Evolutionary conservation across 2,797 vertebrate species (phyloP), one percentile per base, ranked within the genome.

Genomic region (Sebastes wilsoni): DNA sequence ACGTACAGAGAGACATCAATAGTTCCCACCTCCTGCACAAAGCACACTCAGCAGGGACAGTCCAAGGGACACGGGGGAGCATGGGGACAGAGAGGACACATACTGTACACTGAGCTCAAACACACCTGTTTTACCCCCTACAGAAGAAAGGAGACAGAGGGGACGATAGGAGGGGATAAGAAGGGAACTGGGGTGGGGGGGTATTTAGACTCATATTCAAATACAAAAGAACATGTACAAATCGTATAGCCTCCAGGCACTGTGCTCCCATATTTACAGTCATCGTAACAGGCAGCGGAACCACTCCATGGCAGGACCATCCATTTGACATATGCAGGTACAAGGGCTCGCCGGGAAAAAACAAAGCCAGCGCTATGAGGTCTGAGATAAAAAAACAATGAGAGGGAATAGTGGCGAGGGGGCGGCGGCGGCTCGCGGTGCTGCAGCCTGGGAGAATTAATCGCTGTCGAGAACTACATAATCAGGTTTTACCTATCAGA

Each of bases 151-250:
- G 87, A 83, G 76, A 82, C 22, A 22, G 68, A 65, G 61, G 23
- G 23, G 76, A 67, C 1, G 10, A 55, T 66, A 46, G 16, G 42
- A 10, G 25, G 60, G n/a, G 66, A 34, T 23, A 13, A 13, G n/a
- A 6, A 23, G 55, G 36, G 34, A 14, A 49, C 46, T 30, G 23
- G 12, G 18, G 6, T 16, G 23, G 4, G 22, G 60, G 16, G 16
- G 42, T 22, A 11, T 79, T 82, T 79, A 49, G 81, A 92, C 83
- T 91, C 78, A 93, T 90, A 93, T 88, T 93, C 91, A 94, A 92
- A 95, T 95, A 95, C 93, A 94, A 94, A 95, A 94, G 84, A 95
- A 93, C 90, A 94, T 92, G 87, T 94, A 94, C 92, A 95, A 94
- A 94, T 92, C 80, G 87, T 89, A 88, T 89, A 84, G 91, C 92